Base-by-base conservation (phyloP, 2,113 vertebrate species). In the Cyphomyrus discorhynchus region DNA sequence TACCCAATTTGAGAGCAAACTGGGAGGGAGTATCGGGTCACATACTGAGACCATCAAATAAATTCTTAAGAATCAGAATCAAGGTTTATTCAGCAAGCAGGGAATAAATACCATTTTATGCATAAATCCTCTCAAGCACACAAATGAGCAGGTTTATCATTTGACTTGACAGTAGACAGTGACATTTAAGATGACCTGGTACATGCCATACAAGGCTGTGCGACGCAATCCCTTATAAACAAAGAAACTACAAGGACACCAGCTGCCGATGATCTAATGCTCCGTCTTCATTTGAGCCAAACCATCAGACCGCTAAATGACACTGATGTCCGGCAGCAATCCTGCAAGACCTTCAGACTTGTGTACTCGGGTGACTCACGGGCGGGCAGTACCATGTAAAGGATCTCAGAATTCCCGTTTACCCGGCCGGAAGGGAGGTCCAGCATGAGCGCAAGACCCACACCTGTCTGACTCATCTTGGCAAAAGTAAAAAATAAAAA, bases 81-180 rank as follows among this genome's bases (percentile, higher is more conserved):
- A 70, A 5, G n/a, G 27, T 70, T 13, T 13, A 70, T 27, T 70
- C 62, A 27, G 2, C 24, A 66, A 66, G 9, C 62, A 70, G 58
- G 58, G n/a, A 27, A 84, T n/a, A 46, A 27, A 84, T n/a, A 46
- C 19, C 42, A 84, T 80, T 19, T 42, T 19, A 80, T 87, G 52
- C 85, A 27, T 21, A 84, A n/a, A 24, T 21, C 21, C 39, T 82
- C 77, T 24, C 35, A 84, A n/a, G 8, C 74, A 80, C 1, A 42
- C 74, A 80, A 8, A 35, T 42, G 15, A 80, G 35, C 74, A 5
- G 35, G 5, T 80, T 80, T 80, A 27, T 47, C 27, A 5, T 47
- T 13, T 86, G 46, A 47, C 13, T 86, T 86, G 83, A 85, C 82
- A 85, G 46, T 42, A 49, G n/a, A 86, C 83, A 86, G 45, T 86